Evolutionary conservation across 30 jellyfish, hydroid and myxozoan species (phyloP).

Genomic region (Haliclystus octoradiatus): DNA sequence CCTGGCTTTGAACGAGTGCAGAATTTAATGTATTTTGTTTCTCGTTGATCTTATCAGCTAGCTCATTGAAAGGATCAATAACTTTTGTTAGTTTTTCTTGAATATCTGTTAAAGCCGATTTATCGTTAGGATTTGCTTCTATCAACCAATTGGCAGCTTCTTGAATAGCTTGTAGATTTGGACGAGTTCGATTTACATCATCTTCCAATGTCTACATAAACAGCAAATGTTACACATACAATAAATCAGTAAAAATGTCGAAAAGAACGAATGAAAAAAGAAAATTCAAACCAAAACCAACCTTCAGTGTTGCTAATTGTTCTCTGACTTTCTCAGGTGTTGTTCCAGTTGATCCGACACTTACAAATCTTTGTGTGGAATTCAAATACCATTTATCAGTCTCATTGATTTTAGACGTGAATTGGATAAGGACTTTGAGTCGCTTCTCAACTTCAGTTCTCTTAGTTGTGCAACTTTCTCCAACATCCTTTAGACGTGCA

Average conservation of each 20-base stretch:
- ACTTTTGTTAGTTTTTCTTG: constrained; percentile 37
- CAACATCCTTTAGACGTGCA: constrained; percentile 41
- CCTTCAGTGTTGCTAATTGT: constrained; percentile 48
- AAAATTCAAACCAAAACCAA: constrained; percentile 5
- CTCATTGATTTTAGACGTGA: constrained; percentile 29
- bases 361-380: constrained; percentile 25
- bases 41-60: constrained; percentile 68
- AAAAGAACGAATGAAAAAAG: background rate
- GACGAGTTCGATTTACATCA: constrained; percentile 49
- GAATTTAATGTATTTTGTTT: constrained; percentile 51
- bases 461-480: constrained; percentile 11
- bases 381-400: constrained; percentile 26
- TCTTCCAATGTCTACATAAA: constrained; percentile 62
- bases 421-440: constrained; percentile 46
- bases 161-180: constrained; percentile 52
- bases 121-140: constrained; percentile 17
- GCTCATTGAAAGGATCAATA: constrained; percentile 46
- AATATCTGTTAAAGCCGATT: constrained; percentile 12
- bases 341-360: constrained; percentile 35
- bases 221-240: background rate
- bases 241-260: background rate
- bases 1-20: constrained; percentile 56
- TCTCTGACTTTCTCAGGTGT: constrained; percentile 60
- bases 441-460: constrained; percentile 56
- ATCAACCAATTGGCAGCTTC: constrained; percentile 79